phyloP scores from a whole-genome alignment of 2,888 invertebrate species.

The Tetranychus piercei region DNA sequence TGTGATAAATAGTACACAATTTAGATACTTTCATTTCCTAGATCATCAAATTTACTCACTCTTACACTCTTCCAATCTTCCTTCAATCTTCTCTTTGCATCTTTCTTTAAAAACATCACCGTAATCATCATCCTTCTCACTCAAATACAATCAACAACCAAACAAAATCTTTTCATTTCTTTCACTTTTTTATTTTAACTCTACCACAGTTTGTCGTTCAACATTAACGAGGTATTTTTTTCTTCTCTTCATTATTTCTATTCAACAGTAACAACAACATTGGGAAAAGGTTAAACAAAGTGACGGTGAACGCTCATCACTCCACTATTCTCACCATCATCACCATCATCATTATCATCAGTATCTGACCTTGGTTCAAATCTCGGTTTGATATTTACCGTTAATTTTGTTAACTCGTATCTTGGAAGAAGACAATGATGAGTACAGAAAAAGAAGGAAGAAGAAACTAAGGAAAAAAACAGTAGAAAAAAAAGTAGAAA shows the following conservation, averaged over 20 bases:
- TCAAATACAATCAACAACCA: neutral
- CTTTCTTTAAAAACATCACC: neutral
- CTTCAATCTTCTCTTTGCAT: neutral
- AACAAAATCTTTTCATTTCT: neutral
- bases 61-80: too few relatives aligned
- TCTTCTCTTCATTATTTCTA: neutral
- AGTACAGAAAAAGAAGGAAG: neutral
- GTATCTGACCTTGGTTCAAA: neutral
- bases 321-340: neutral
- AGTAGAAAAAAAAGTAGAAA: neutral
- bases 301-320: neutral
- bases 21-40: neutral
- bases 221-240: neutral
- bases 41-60: neutral
- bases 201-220: neutral
- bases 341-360: too few relatives aligned
- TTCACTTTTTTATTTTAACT: neutral
- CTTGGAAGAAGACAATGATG: neutral
- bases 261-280: neutral
- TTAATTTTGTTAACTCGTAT: neutral
- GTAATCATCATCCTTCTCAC: neutral
- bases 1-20: neutral
- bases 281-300: neutral
- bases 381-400: neutral
- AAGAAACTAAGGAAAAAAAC: neutral